These are phyloP conservation scores for Stichopus chloronotus DNA, from an alignment of 35 echinoderm and acorn worm genomes.

Conservation along the genomic window DNA sequence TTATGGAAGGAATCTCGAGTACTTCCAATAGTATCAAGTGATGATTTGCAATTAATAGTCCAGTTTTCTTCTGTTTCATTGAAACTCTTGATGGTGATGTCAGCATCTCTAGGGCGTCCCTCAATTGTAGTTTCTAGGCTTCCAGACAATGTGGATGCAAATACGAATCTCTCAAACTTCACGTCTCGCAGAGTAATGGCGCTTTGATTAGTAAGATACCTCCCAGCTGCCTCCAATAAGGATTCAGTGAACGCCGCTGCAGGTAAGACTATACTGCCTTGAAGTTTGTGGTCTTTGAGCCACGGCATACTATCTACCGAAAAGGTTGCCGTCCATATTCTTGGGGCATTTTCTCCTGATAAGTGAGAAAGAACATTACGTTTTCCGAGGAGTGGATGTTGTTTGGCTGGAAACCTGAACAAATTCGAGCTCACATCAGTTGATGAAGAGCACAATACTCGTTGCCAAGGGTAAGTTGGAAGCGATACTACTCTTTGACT, in stretches of 20 bases:
- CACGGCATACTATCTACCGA: slow-evolving; percentile 77
- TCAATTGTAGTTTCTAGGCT: slow-evolving; percentile 84
- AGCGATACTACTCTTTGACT: slow-evolving; percentile 84
- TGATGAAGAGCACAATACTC: slow-evolving; percentile 79
- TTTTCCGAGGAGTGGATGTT: slow-evolving; percentile 91
- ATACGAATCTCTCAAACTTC: slow-evolving; percentile 95
- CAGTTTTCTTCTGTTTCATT: slow-evolving; percentile 75
- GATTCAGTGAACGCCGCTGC: slow-evolving; percentile 93
- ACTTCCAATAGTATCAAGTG: slow-evolving; percentile 70
- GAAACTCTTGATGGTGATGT: slow-evolving; percentile 80
- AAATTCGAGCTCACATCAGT: slow-evolving; percentile 75
- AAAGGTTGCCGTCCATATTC: slow-evolving; percentile 80
- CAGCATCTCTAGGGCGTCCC: slow-evolving; percentile 71
- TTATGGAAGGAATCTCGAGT: slow-evolving; percentile 72
- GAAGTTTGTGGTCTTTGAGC: slow-evolving; percentile 94
- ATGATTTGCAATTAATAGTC: slow-evolving; percentile 78
- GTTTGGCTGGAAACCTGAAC: slow-evolving; percentile 81
- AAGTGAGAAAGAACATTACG: slow-evolving; percentile 76
- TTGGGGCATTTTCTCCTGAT: slow-evolving; percentile 68
- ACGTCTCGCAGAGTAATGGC: slow-evolving; percentile 73
- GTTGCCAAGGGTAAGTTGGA: slow-evolving; percentile 93
- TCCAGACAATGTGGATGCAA: slow-evolving; percentile 66
- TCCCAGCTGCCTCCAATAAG: slow-evolving; percentile 70
- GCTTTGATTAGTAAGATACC: slow-evolving; percentile 55
- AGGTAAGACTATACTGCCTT: slow-evolving; percentile 90